phyloP scores from a whole-genome alignment of 2,113 vertebrate species.

The Poicephalus meyeri region DNA sequence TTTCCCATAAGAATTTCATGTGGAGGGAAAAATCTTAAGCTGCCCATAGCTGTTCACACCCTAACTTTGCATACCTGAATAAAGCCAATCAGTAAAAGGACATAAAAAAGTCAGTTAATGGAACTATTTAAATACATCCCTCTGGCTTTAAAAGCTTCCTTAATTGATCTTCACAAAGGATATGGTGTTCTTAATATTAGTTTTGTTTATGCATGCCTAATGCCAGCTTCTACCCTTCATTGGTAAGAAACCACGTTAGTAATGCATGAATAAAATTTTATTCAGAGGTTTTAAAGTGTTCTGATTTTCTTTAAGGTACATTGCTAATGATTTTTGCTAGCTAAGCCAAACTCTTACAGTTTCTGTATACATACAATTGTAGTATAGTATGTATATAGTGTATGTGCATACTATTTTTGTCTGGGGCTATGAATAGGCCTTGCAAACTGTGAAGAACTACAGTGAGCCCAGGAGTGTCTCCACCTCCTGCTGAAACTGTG shows the following conservation, averaged over 20 bases:
- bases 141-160: background rate
- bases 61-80: background rate
- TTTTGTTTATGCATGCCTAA: background rate
- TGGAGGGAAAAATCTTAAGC: background rate
- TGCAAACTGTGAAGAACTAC: background rate
- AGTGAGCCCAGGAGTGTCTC: background rate
- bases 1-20: background rate
- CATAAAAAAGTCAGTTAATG: background rate
- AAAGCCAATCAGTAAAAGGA: background rate
- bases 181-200: background rate
- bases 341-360: background rate
- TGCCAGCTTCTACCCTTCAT: background rate
- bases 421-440: background rate
- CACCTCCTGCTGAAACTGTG: background rate
- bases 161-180: background rate
- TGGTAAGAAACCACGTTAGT: background rate
- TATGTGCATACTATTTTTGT: background rate
- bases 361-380: background rate
- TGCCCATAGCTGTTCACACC: background rate
- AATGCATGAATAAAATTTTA: background rate
- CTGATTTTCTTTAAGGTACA: background rate
- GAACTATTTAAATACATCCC: background rate
- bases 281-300: background rate
- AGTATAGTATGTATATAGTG: background rate
- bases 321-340: background rate